Evolutionary conservation across 2,113 vertebrate species (phyloP), one percentile per base, ranked within the genome.

Genomic region (Corythornis cristatus): DNA sequence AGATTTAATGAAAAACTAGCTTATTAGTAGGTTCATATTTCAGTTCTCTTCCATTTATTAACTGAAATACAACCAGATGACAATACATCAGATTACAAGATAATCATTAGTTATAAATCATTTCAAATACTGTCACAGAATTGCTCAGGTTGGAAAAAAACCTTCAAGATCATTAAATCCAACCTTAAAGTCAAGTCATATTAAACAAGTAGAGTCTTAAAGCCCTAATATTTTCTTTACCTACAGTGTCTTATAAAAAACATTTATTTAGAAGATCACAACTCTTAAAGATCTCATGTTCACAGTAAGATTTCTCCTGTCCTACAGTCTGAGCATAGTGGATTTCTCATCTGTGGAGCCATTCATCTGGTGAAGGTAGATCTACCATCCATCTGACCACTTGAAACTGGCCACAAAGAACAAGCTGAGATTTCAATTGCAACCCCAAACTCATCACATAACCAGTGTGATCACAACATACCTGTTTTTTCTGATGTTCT

Each of bases 401-500:
- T 72, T 72, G 29, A 70, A 70, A 90, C 4, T 68, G 31, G 33
- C 12, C 48, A 72, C 26, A 75, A 31, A 1, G n/a, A 22, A 71
- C 65, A 77, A 51, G 9, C 33, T 62, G 83, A 60, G 61, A 67
- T 28, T 86, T 66, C 57, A 18, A 28, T 28, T 5, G 8, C 13
- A 89, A 20, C 4, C 40, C 89, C 9, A 37, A 84, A 56, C 2
- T 33, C 66, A 45, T 8, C 33, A 60, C 0, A 0, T 29, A 88
- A 79, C 3, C 7, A 82, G 19, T 4, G 1, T 45, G 72, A 78
- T 56, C 29, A 71, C 67, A 94, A 96, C 92, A 85, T 98, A 98
- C 98, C 98, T 14, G 97, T 98, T 98, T 98, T 98, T 90, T 98
- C 98, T 3, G 98, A 98, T 25, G 98, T 98, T 95, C 98, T 97